Base-by-base conservation (phyloP, 2,888 invertebrate genomes). In the Chironomus riparius region DNA sequence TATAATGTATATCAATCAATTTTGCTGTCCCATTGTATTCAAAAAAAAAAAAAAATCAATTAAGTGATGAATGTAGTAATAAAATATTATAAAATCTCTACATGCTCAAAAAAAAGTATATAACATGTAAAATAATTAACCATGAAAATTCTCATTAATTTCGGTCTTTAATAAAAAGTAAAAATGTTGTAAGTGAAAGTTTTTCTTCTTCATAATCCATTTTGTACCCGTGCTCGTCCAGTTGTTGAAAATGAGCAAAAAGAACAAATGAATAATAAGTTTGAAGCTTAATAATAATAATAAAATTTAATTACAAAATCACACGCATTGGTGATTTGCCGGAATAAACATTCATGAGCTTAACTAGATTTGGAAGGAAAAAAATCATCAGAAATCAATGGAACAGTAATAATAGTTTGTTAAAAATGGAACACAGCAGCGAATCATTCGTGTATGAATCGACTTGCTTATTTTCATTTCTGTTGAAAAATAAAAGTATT, bases 111-210 rank as follows among this genome's bases (percentile, higher is more conserved):
- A 38, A 38, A 10, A 38, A 38, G 38, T 38, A 38, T 6, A 65
- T 65, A 15, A 13, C 65, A 65, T 65, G 18, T 13, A 47, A 68
- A 68, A 47, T n/a, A 68, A 68, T 68, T 68, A 68, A 47, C n/a
- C 21, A 68, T 68, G 65, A 56, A 65, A 24, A 65, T 65, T 65
- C 65, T 65, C 65, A 65, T 65, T 65, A 21, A 65, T 24, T 38
- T 38, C 38, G 38, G n/a, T 38, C 38, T 38, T 38, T 1, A 38
- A 38, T 38, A 38, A 38, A 38, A 38, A 38, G 38, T 38, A 28
- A 28, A 28, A 38, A 38, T 10, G 38, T 22, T 65, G n/a, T 18
- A 65, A 65, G 65, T 65, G 65, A 65, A 65, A 65, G 65, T 65
- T 65, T 65, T 22, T 65, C 56, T 15, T 56, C 56, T 18, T 18